Evolutionary conservation across 2,797 vertebrate species (phyloP).

Genomic region (Acrossocheilus wenchowensis): DNA sequence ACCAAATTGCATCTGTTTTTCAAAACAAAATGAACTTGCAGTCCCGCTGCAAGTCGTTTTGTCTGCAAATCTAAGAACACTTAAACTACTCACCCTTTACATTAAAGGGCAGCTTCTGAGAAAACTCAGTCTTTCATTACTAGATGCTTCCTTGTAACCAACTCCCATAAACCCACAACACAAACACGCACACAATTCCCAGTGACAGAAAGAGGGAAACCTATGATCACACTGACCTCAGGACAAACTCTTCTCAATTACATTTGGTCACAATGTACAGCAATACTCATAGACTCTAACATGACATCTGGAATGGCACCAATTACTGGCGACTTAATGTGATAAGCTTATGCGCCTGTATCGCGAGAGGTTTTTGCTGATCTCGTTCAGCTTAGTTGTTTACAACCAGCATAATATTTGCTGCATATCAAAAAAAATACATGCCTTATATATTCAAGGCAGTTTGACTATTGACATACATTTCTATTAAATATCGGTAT

Average conservation of each 20-base stretch:
- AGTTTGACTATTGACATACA: slow-evolving; percentile 2
- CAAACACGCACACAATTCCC: background rate
- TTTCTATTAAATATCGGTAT: slow-evolving; percentile 37
- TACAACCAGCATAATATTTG: slow-evolving; percentile 24
- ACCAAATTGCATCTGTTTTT: slow-evolving; percentile 1
- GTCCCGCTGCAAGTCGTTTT: slow-evolving; percentile 56
- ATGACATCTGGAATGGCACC: slow-evolving; percentile 36
- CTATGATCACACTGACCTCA: slow-evolving; percentile 24
- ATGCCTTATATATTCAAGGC: slow-evolving; percentile 28
- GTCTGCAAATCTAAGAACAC: slow-evolving; percentile 20
- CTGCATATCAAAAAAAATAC: slow-evolving; percentile 33
- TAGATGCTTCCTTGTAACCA: slow-evolving; percentile 25
- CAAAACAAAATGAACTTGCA: slow-evolving; percentile 45
- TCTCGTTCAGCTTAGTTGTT: slow-evolving; percentile 18
- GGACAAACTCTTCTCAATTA: slow-evolving; percentile 1
- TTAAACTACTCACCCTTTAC: slow-evolving; percentile 6
- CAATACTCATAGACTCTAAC: slow-evolving; percentile 23
- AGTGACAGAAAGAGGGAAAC: slow-evolving; percentile 24
- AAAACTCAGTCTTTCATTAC: background rate
- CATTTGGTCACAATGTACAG: slow-evolving; percentile 45
- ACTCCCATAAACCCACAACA: slow-evolving; percentile 1
- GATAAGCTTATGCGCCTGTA: slow-evolving; percentile 42
- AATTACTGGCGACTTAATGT: slow-evolving; percentile 23
- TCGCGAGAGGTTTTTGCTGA: slow-evolving; percentile 28
- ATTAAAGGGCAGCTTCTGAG: background rate